Base-by-base conservation (phyloP, 2,113 vertebrate genomes). In the Poecile atricapillus region DNA sequence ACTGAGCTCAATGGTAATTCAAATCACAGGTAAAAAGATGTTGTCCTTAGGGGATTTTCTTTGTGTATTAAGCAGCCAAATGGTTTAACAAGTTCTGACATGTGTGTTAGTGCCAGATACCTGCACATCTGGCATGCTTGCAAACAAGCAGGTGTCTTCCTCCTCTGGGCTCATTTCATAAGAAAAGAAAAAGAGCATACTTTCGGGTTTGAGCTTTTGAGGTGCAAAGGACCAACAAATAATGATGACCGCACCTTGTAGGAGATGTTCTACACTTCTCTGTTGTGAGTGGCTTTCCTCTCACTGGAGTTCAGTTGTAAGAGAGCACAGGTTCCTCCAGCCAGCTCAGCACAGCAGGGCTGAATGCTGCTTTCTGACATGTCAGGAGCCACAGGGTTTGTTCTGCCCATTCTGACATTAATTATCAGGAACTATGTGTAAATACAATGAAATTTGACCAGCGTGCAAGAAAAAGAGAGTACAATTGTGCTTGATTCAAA, bases 21-120 rank as follows among this genome's bases (percentile, higher is more conserved):
- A 80, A 71, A 94, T 58, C 65, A 87, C 65, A 82, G 53, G n/a
- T 73, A 5, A 90, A 93, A 96, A 70, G 53, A 65, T 43, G 18
- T 11, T 92, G 58, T 68, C 90, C 76, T 63, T 44, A 63, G 68
- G 73, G 86, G 30, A 63, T 88, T 92, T 90, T 92, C 85, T 50
- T 81, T 53, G 64, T 6, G 15, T 71, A 60, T 87, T 68, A 94
- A 88, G 41, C 31, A 81, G 55, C 41, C 71, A 94, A 95, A 92
- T 22, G 37, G 15, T 87, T 90, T 94, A 93, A 93, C 86, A 89
- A 44, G 18, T 89, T 87, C 44, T 95, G 95, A 96, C 86, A 11
- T 7, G n/a, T 27, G 8, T 49, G 76, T 93, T 89, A 86, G 85
- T 92, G 88, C 90, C 90, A 94, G 71, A 68, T 88, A 94, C 62